Base-by-base conservation (phyloP, 2,888 invertebrate species). In the Caenorhabditis sp. region DNA sequence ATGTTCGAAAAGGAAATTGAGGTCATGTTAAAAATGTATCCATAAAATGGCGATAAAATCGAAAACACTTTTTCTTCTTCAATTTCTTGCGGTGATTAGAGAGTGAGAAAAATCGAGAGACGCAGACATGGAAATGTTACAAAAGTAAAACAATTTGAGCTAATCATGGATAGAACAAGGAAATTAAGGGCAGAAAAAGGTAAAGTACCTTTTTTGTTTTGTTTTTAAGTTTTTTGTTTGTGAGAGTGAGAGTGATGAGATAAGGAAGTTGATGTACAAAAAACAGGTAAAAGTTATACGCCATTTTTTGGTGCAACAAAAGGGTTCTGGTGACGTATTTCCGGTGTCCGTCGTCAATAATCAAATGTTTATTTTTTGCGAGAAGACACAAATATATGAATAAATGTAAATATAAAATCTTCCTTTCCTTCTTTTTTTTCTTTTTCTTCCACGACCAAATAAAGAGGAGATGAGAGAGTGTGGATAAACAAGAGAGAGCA, bases 381-480 rank as follows among this genome's bases (percentile, higher is more conserved):
- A 43, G 43, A 43, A 43, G 43, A 43, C 43, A 43, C 43, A 43
- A 31, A 31, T 43, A 43, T 43, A 17, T 3, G 14, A 17, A 43
- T 17, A 43, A 43, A 43, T 43, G 43, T 43, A 43, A 43, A 43
- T 43, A 43, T 43, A 43, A 43, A 43, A 43, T 43, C 43, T 43
- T 17, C 27, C 14, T n/a, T n/a, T n/a, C n/a, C n/a, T n/a, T n/a
- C n/a, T 14, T 56, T 27, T n/a, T 56, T n/a, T n/a, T 27, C 20
- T n/a, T 56, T 27, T 43, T 43, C 43, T 43, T 43, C 43, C 43
- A 43, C 43, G 17, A 43, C 43, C 43, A 43, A 43, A 43, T 43
- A 43, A 43, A 43, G 43, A 43, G 12, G 17, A 7, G 43, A 43
- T 43, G 43, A 43, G 43, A 43, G 3, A 43, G 43, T 43, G 43